Conservation (phyloP, 1,140 invertebrate species). For the Drosophila melanica region DNA sequence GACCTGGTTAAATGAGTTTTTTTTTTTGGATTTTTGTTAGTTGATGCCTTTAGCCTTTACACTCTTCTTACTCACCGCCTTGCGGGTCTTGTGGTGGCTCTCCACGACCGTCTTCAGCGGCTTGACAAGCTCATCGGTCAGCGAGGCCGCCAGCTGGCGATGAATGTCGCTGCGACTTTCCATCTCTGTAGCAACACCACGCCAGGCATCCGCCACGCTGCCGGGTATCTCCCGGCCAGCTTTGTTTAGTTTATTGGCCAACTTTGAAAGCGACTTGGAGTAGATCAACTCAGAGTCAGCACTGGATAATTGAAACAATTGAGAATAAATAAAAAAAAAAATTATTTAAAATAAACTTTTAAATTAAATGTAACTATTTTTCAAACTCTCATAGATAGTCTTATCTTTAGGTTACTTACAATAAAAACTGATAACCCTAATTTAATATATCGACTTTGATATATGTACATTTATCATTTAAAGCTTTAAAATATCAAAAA, state of each 20-base stretch:
- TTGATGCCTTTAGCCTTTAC: no score
- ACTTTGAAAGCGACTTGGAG: conserved; percentile 94
- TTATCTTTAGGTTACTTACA: no score
- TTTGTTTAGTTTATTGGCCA: conserved; percentile 93
- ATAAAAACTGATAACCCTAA: no score
- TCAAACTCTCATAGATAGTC: no score
- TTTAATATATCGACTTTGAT: no score
- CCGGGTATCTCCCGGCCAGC: conserved; percentile 91
- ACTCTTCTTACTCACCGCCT: conserved; percentile 86
- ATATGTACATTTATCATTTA: no score
- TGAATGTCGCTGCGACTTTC: conserved; percentile 95
- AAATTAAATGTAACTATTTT: no score
- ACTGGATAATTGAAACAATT: conserved; percentile 84
- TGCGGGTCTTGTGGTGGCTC: conserved; percentile 91
- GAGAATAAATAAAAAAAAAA: not conserved
- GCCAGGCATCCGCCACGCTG: conserved; percentile 94
- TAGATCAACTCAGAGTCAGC: conserved; percentile 95
- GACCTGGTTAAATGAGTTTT: conserved; percentile 83
- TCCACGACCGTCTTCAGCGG: conserved; percentile 90
- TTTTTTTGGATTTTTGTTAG: not conserved
- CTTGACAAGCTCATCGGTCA: conserved; percentile 95
- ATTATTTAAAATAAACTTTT: no score
- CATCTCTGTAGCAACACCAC: conserved; percentile 94
- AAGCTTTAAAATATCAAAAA: no score
- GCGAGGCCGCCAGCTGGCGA: conserved; percentile 90